Evolutionary conservation across 2,888 invertebrate species (phyloP).

Genomic region (Sicus ferrugineus): DNA sequence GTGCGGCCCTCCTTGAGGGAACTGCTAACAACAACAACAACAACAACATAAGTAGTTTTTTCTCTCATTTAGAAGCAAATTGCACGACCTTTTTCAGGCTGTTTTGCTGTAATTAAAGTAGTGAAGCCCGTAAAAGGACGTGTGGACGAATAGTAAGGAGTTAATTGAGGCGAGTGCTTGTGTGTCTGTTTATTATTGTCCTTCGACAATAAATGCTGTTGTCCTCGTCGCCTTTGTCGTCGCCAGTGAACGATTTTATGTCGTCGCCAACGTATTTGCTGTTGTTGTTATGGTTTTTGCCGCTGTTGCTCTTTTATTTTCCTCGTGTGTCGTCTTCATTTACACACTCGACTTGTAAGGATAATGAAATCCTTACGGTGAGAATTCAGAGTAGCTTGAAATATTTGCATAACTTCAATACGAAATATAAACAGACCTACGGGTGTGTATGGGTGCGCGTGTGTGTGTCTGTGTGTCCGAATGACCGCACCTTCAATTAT

Average conservation of each 20-base stretch:
- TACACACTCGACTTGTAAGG: conserved; percentile 52
- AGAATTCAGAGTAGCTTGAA: conserved; percentile 50
- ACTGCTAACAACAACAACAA: conserved; percentile 10
- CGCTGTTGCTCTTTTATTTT: conserved; percentile 37
- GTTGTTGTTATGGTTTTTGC: neutral
- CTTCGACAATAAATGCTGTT: conserved; percentile 20
- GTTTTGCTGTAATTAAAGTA: conserved; percentile 54
- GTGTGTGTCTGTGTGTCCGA: conserved; percentile 6
- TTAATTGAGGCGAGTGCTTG: neutral
- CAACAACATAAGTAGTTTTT: neutral
- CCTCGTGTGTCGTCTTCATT: conserved; percentile 49
- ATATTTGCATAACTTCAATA: conserved; percentile 50
- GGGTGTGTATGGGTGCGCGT: conserved; percentile 2
- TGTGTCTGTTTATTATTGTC: neutral
- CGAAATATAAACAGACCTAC: conserved; percentile 35
- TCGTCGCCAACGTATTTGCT: conserved; percentile 31
- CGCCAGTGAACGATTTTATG: conserved; percentile 31
- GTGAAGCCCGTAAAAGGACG: conserved; percentile 48
- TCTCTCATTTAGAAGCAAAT: neutral
- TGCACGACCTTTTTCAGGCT: neutral
- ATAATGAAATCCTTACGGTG: conserved; percentile 61
- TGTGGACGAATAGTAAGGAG: neutral
- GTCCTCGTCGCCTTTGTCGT: neutral
- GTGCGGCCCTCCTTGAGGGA: conserved; percentile 9
- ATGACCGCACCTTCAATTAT: conserved; percentile 36